Percentiles rank a stretch among this genome's conserved stretches.
phyloP scores from a whole-genome alignment of 1,140 invertebrate genomes.

The Temnothorax curvispinosus region DNA sequence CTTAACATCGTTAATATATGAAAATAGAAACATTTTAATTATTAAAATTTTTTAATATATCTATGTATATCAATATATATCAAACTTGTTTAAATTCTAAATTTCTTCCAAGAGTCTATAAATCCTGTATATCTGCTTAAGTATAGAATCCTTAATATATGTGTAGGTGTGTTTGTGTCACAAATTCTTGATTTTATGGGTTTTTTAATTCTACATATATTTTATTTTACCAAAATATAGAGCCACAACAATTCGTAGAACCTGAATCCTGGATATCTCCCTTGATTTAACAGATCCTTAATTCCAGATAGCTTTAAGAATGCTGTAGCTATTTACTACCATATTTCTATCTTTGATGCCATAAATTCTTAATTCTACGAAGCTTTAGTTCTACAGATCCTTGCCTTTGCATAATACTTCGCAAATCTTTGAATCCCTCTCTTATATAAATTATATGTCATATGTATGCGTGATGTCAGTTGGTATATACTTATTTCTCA shows the following conservation, averaged over 20 bases:
- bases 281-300: slow-evolving; percentile 8
- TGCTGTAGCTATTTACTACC: background rate
- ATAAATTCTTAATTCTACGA: slow-evolving; percentile 28
- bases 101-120: background rate
- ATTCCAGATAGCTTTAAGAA: slow-evolving; percentile 22
- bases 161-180: background rate
- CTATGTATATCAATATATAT: background rate
- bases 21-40: background rate
- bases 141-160: background rate
- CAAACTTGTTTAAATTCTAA: background rate
- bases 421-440: background rate
- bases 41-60: background rate
- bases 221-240: background rate
- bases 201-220: background rate
- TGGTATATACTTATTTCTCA: too few species aligned
- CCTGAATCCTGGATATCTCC: background rate
- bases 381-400: background rate
- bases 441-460: background rate
- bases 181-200: slow-evolving; percentile 2
- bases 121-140: background rate
- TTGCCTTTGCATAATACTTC: slow-evolving; percentile 1
- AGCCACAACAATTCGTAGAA: background rate
- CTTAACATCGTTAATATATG: background rate
- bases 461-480: background rate
- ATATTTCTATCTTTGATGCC: background rate